These are phyloP conservation scores for Orcinus orca DNA, from an alignment of 2,113 vertebrate genomes.

Conservation along the genomic window DNA sequence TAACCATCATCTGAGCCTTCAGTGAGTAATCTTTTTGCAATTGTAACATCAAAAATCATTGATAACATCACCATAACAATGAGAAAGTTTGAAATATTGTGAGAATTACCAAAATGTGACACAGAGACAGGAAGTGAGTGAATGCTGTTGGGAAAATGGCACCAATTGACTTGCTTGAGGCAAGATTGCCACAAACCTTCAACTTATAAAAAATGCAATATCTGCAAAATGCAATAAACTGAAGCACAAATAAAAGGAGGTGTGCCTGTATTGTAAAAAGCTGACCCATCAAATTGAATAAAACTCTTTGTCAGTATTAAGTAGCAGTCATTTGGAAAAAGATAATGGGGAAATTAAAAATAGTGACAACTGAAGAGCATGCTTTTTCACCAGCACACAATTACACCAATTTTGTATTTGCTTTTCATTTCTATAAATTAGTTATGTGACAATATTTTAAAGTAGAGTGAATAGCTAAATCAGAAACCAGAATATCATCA, in stretches of 20 bases:
- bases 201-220: not conserved
- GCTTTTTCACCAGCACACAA: not conserved
- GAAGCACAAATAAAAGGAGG: not conserved
- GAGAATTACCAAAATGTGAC: not conserved
- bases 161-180: not conserved
- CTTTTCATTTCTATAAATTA: constrained; percentile 61
- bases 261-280: not conserved
- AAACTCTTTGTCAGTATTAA: constrained; percentile 10
- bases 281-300: not conserved
- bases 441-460: constrained; percentile 51
- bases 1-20: not conserved
- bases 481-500: not conserved
- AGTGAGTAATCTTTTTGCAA: not conserved
- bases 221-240: not conserved
- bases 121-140: not conserved
- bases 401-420: constrained; percentile 32
- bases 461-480: constrained; percentile 31
- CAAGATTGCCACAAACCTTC: not conserved
- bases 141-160: not conserved
- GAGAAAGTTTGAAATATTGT: not conserved
- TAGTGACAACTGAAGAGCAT: not conserved
- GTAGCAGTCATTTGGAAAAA: not conserved
- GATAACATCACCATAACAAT: not conserved
- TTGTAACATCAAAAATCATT: not conserved
- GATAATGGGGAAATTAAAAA: constrained; percentile 39